Evolutionary conservation across 1,140 invertebrate genomes (phyloP).

Genomic region (Myzus persicae): DNA sequence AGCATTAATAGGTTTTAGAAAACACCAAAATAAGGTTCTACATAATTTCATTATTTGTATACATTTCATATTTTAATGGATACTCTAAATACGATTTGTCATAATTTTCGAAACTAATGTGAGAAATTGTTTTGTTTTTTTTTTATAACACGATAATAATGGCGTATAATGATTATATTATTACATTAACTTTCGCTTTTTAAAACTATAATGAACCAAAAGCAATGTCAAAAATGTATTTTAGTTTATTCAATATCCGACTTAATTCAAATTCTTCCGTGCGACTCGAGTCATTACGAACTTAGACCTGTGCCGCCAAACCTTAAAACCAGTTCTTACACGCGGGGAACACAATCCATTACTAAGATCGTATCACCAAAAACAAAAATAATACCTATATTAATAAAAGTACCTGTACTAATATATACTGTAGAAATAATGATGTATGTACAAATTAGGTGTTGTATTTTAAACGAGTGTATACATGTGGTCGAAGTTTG

Average conservation of each 20-base stretch:
- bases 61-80: not conserved
- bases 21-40: not conserved
- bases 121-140: not conserved
- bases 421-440: not conserved
- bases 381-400: not conserved
- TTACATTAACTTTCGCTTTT: conserved; percentile 33
- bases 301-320: not conserved
- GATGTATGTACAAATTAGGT: not conserved
- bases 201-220: not conserved
- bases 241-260: not conserved
- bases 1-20: not conserved
- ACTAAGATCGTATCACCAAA: not conserved
- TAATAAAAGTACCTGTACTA: not conserved
- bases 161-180: conserved; percentile 23
- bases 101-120: not conserved
- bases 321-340: not conserved
- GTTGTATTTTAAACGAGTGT: not conserved
- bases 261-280: not conserved
- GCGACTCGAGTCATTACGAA: not conserved
- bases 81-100: conserved; percentile 1
- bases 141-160: not conserved
- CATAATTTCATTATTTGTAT: not conserved
- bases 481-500: not conserved
- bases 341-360: not conserved
- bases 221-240: not conserved